Base-by-base conservation (phyloP, 2,113 vertebrate genomes). In the Trachemys scripta region DNA sequence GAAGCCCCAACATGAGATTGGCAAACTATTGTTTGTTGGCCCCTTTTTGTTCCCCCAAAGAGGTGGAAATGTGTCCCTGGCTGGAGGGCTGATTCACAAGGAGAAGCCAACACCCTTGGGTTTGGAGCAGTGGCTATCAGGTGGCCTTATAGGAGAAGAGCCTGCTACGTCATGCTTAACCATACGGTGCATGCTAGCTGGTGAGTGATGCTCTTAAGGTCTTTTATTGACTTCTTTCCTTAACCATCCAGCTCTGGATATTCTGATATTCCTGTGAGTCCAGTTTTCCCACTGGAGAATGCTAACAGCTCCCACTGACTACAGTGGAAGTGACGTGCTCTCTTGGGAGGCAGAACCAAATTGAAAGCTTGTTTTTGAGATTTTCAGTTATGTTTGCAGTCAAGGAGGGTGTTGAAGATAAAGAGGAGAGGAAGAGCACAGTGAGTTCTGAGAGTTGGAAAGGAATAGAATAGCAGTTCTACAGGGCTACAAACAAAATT, bases 401-500 rank as follows among this genome's bases (percentile, higher is more conserved):
- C 31, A 69, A 82, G 82, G 45, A 93, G 24, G 20, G 87, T 91
- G 49, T 56, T 95, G 82, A 94, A 94, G 69, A 35, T 31, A 12
- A 25, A 22, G 8, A 94, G 35, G 62, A 35, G 31, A 14, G 62
- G 62, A 65, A 17, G 35, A 92, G n/a, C 51, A 88, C 5, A 24
- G 82, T 92, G 95, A 51, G 95, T 47, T 75, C 24, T 42, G 51
- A 92, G 82, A 20, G 62, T 87, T 42, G 4, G n/a, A 42, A 42
- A 75, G 14, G 90, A 96, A 95, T 95, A 92, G 53, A 0, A 8
- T 42, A 92, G 76, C 2, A 51, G 76, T 87, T 90, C 93, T 93
- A 84, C 96, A 97, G 91, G 83, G 7, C 87, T 69, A 92, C 96
- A 95, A 97, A 96, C 94, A 96, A 94, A 95, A 96, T 96, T 95